A percentile compares a stretch with the other conserved stretches of the same genome.
Evolutionary conservation across 1,140 invertebrate species (phyloP).

Genomic region (Scaptomyza graminum): DNA sequence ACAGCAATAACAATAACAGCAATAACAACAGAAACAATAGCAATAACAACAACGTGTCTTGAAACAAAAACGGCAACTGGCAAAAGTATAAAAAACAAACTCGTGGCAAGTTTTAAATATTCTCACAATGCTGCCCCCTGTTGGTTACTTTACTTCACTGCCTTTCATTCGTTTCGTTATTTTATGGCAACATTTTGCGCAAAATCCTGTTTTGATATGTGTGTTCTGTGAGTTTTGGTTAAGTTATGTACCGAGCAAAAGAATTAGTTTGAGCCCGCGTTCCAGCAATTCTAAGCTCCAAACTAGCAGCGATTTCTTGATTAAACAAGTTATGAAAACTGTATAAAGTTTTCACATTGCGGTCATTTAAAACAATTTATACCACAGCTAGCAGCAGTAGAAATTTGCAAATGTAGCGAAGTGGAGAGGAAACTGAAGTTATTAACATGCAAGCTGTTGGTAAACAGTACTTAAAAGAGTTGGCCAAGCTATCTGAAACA

Average conservation of each 20-base stretch:
- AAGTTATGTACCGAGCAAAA: conserved; percentile 59
- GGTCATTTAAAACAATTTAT: not conserved
- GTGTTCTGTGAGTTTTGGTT: conserved; percentile 60
- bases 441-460: not conserved
- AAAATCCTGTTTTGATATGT: conserved; percentile 70
- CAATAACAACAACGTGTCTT: conserved; percentile 17
- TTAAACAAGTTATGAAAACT: not conserved
- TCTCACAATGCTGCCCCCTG: conserved; percentile 50
- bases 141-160: not conserved
- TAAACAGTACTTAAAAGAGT: conserved; percentile 2
- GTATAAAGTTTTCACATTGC: not conserved
- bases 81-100: not conserved
- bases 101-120: conserved; percentile 69
- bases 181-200: conserved; percentile 66
- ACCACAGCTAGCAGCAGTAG: not conserved
- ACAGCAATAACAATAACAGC: conserved; percentile 12
- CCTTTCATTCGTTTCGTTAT: conserved; percentile 25
- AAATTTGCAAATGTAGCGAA: not conserved
- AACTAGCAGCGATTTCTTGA: not conserved
- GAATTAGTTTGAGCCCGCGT: conserved; percentile 39
- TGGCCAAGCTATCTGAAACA: not conserved
- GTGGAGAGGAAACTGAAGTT: not conserved
- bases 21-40: conserved; percentile 30
- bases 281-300: conserved; percentile 21
- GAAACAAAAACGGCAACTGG: not conserved